A percentile compares a stretch with the other conserved stretches of the same genome.
phyloP scores from a whole-genome alignment of 2,888 invertebrate species.

The Papilio elwesi region DNA sequence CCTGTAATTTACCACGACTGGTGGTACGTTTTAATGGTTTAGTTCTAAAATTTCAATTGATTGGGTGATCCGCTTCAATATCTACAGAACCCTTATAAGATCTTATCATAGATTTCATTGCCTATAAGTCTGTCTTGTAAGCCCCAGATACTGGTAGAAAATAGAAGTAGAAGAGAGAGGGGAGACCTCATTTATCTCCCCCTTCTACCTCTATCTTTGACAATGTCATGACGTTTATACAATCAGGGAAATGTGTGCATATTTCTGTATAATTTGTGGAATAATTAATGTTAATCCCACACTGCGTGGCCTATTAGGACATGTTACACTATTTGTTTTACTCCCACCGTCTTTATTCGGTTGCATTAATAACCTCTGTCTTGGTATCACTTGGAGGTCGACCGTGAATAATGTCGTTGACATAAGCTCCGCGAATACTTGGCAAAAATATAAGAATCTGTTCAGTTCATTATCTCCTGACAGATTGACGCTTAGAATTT shows the following conservation, averaged over 20 bases:
- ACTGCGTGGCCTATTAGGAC: not conserved
- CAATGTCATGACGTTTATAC: not conserved
- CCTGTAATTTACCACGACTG: too few relatives aligned
- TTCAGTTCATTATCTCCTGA: constrained; percentile 24
- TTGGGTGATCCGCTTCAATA: too few relatives aligned
- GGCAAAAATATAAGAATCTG: constrained; percentile 7
- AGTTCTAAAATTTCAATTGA: too few relatives aligned
- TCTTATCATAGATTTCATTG: too few relatives aligned
- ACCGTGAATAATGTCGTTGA: constrained; percentile 33
- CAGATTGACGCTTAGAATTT: constrained; percentile 34
- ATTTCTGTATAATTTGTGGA: not conserved
- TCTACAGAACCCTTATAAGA: too few relatives aligned
- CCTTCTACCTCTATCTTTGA: too few relatives aligned
- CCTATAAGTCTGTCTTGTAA: too few relatives aligned
- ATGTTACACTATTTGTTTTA: constrained; percentile 5
- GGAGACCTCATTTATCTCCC: too few relatives aligned
- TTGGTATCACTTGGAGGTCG: constrained; percentile 2
- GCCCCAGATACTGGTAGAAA: too few relatives aligned
- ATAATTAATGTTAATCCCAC: constrained; percentile 10
- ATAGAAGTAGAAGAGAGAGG: too few relatives aligned
- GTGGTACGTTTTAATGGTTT: too few relatives aligned
- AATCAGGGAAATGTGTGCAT: not conserved
- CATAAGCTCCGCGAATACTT: constrained; percentile 15
- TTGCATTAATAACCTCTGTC: constrained; percentile 18
- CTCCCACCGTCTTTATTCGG: constrained; percentile 20